phyloP scores from a whole-genome alignment of 2,888 invertebrate genomes.

The Boloria selene region DNA sequence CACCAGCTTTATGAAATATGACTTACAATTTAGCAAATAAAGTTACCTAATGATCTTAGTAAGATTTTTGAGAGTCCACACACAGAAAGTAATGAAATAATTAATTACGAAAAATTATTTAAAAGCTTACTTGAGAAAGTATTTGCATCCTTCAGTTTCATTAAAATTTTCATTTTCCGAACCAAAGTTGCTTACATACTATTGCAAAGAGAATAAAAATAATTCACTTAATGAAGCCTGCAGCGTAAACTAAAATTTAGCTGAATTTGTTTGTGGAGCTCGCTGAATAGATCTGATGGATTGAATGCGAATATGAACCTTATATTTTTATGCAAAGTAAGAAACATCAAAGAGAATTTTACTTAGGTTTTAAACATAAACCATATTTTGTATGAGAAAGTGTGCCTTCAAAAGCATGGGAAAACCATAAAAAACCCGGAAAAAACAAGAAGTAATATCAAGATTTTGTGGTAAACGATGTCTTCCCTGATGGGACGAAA shows the following conservation, averaged over 20 bases:
- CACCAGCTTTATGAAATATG: too few species aligned
- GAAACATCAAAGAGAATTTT: too few species aligned
- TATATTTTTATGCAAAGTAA: not conserved
- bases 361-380: too few species aligned
- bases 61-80: too few species aligned
- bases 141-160: constrained; percentile 13
- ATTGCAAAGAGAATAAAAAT: constrained; percentile 18
- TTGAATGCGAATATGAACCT: constrained; percentile 8
- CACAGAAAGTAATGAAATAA: not conserved
- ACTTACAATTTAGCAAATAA: too few species aligned
- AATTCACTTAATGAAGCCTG: constrained; percentile 25
- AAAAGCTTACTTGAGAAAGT: constrained; percentile 4
- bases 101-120: constrained; percentile 3
- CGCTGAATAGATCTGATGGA: constrained; percentile 6
- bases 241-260: constrained; percentile 22
- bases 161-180: constrained; percentile 24
- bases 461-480: too few species aligned
- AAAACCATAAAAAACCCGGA: too few species aligned
- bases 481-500: not conserved
- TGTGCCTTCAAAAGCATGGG: too few species aligned
- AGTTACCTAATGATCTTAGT: too few species aligned
- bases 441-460: too few species aligned
- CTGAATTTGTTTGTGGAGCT: constrained; percentile 21
- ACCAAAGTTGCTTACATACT: constrained; percentile 23
- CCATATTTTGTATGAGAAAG: too few species aligned